These are phyloP conservation scores for Emys orbicularis DNA, from an alignment of 2,797 vertebrate species.

Conservation along the genomic window DNA sequence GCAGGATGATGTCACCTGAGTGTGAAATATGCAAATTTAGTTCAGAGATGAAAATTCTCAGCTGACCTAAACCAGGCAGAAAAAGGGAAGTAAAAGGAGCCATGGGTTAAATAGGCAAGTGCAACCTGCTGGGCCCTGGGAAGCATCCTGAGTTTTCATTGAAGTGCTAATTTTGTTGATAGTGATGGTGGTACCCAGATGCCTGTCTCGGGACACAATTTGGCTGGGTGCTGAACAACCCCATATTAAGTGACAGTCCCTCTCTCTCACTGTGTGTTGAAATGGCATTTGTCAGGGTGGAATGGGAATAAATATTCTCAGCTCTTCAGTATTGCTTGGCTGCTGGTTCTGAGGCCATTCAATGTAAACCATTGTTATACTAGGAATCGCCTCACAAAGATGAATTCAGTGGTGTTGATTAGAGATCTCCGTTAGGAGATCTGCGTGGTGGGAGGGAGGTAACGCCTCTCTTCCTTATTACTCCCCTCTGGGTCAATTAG, in stretches of 20 bases:
- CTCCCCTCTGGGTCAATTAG: not conserved
- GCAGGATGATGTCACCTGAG: not conserved
- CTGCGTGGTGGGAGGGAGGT: not conserved
- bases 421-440: too few relatives aligned
- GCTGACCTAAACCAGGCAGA: not conserved
- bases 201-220: not conserved
- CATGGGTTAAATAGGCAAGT: not conserved
- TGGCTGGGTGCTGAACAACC: not conserved
- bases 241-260: not conserved
- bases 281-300: not conserved
- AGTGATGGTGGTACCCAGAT: not conserved
- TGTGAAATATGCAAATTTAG: not conserved
- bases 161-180: not conserved
- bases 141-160: not conserved
- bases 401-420: too few relatives aligned
- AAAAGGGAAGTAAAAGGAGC: not conserved
- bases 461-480: not conserved
- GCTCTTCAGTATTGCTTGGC: not conserved
- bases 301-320: not conserved
- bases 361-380: too few relatives aligned
- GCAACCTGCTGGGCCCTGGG: not conserved
- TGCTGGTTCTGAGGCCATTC: too few relatives aligned
- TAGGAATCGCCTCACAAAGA: too few relatives aligned
- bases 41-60: not conserved
- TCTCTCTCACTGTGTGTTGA: too few relatives aligned